Conservation (phyloP, 2,888 invertebrate genomes). For the Volucella inanis region DNA sequence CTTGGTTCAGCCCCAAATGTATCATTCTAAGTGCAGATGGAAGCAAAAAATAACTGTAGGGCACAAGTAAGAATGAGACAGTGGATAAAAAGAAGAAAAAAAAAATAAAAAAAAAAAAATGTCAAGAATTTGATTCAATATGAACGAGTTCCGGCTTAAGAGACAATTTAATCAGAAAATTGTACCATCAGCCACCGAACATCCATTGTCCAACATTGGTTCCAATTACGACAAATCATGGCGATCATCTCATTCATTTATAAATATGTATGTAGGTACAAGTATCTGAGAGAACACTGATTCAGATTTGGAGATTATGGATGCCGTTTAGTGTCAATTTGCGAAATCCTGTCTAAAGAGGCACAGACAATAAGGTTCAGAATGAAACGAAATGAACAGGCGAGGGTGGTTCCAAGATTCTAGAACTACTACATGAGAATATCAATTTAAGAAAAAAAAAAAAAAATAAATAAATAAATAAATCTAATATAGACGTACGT, state of each 20-base stretch:
- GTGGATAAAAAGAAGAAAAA: conserved; percentile 47
- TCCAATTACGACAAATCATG: conserved; percentile 75
- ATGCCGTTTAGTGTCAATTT: conserved; percentile 76
- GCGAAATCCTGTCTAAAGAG: conserved; percentile 71
- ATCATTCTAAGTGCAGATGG: conserved; percentile 44
- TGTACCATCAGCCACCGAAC: conserved; percentile 71
- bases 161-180: conserved; percentile 77
- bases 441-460: conserved; percentile 37
- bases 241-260: conserved; percentile 73
- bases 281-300: conserved; percentile 67
- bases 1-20: conserved; percentile 62
- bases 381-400: conserved; percentile 49
- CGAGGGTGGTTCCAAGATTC: conserved; percentile 42
- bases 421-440: conserved; percentile 23
- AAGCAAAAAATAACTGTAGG: conserved; percentile 44
- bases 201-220: conserved; percentile 74
- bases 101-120: conserved; percentile 53
- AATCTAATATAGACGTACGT: not conserved
- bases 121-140: conserved; percentile 71
- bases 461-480: too few relatives aligned
- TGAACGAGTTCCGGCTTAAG: conserved; percentile 76
- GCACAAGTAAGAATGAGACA: conserved; percentile 61
- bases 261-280: conserved; percentile 55
- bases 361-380: conserved; percentile 49
- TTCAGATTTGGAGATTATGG: conserved; percentile 72